Percentiles rank a stretch among this genome's conserved stretches.
Evolutionary conservation across 1,140 invertebrate species (phyloP).

Genomic region (Pantala flavescens): DNA sequence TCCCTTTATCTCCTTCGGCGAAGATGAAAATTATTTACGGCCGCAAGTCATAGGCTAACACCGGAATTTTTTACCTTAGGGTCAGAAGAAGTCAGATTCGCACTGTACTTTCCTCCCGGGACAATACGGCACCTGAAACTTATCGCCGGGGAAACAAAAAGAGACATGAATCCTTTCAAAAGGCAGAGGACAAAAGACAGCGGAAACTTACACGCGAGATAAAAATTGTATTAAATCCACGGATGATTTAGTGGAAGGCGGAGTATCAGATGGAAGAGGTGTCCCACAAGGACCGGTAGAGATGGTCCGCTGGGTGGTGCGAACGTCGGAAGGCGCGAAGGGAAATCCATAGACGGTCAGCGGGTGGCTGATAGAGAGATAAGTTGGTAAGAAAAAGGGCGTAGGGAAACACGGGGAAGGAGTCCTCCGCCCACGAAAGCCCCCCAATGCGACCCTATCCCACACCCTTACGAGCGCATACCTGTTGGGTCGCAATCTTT

Average conservation of each 20-base stretch:
- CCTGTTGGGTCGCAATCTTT: too few relatives aligned
- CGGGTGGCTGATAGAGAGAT: constrained; percentile 2
- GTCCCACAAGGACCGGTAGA: background rate
- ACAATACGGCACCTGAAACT: background rate
- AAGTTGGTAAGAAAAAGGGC: background rate
- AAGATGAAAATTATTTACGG: too few relatives aligned
- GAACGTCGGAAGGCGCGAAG: background rate
- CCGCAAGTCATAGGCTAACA: too few relatives aligned
- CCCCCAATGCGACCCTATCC: background rate
- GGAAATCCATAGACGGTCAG: background rate
- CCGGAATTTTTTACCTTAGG: too few relatives aligned
- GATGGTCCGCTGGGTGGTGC: background rate
- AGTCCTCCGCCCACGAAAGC: background rate
- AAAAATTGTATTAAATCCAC: constrained; percentile 4
- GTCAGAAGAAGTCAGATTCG: too few relatives aligned
- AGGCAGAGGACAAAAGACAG: background rate
- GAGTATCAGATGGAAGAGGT: background rate
- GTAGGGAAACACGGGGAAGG: background rate
- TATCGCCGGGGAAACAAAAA: background rate
- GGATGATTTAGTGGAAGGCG: background rate
- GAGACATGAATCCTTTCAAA: background rate
- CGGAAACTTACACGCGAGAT: background rate
- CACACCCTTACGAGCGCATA: background rate
- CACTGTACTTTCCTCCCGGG: background rate
- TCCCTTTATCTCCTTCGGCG: too few relatives aligned